phyloP scores from a whole-genome alignment of 2,888 invertebrate genomes.

The Cosmopolites sordidus region DNA sequence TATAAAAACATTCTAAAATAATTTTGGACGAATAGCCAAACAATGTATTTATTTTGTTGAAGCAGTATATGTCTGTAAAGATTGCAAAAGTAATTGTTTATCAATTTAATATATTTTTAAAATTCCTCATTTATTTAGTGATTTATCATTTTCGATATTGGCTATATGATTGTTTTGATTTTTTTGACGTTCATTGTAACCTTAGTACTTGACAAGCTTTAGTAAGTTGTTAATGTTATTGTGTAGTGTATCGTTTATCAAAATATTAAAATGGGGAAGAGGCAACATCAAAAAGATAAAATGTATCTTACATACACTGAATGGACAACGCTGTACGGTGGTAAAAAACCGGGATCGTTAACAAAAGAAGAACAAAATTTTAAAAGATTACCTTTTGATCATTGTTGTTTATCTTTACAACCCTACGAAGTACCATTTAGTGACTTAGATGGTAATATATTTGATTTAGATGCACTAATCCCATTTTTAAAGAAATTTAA shows the following conservation, averaged over 20 bases:
- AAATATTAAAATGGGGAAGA: constrained; percentile 74
- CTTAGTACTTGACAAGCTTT: constrained; percentile 13
- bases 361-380: constrained; percentile 77
- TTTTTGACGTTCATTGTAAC: constrained; percentile 26
- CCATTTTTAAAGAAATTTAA: constrained; percentile 88
- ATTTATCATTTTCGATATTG: constrained; percentile 5
- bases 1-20: background rate
- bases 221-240: background rate
- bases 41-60: too few species aligned
- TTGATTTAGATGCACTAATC: constrained; percentile 82
- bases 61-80: too few species aligned
- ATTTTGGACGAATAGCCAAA: constrained; percentile 9
- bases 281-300: constrained; percentile 93
- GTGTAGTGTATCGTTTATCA: background rate
- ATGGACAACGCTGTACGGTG: constrained; percentile 87
- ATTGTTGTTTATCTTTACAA: constrained; percentile 86
- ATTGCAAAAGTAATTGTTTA: too few species aligned
- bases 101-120: too few species aligned
- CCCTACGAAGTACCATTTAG: constrained; percentile 92
- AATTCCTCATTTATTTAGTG: too few species aligned
- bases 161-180: constrained; percentile 6
- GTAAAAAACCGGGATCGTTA: constrained; percentile 61
- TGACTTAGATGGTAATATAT: constrained; percentile 86
- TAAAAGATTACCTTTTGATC: constrained; percentile 85
- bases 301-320: constrained; percentile 87